Percentiles rank a stretch among this genome's conserved stretches.
Conservation (phyloP, 2,113 vertebrate genomes). For the Anser brachyrhynchus region DNA sequence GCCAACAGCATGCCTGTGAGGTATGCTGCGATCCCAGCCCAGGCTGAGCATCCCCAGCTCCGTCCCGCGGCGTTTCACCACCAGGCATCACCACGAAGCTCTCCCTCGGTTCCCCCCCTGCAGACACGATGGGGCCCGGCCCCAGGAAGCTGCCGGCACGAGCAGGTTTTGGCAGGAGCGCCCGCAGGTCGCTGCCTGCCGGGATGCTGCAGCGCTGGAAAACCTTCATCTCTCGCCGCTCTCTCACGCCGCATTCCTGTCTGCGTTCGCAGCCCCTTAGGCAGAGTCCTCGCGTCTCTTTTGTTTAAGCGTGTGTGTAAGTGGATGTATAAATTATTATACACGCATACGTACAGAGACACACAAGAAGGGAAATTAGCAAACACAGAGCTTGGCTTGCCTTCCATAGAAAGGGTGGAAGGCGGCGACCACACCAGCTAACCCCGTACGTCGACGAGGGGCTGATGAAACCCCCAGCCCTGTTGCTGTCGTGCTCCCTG, state of each 20-base stretch:
- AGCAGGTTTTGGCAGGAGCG: not conserved
- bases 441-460: fast-evolving
- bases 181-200: not conserved
- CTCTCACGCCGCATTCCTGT: not conserved
- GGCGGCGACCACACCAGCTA: fast-evolving
- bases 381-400: not conserved
- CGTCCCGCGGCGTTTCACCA: not conserved
- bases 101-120: not conserved
- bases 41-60: not conserved
- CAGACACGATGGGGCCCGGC: not conserved
- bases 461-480: not conserved
- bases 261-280: not conserved
- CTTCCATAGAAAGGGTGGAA: not conserved
- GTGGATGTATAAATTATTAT: not conserved
- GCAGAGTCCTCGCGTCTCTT: not conserved
- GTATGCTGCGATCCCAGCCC: not conserved
- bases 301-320: not conserved
- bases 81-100: not conserved
- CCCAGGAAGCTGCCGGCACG: fast-evolving
- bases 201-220: not conserved
- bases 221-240: fast-evolving
- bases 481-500: fast-evolving
- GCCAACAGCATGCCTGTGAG: fast-evolving
- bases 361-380: not conserved
- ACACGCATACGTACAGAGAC: not conserved